phyloP scores from a whole-genome alignment of 2,797 vertebrate genomes.

The Chaunax sp. region DNA sequence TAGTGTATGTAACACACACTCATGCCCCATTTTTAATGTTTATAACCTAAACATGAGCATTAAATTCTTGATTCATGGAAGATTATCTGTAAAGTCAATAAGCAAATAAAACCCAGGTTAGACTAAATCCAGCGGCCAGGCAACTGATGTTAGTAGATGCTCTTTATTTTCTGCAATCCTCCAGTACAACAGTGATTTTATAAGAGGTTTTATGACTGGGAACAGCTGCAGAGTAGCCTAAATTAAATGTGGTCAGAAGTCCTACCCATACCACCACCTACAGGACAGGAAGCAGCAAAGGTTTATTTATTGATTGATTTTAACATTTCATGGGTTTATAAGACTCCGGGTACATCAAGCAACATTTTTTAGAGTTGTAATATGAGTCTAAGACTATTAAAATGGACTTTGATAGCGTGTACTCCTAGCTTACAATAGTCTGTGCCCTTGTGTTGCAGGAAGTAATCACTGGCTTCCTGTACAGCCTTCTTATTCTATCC shows the following conservation, averaged over 20 bases:
- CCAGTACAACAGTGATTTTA: constrained; percentile 11
- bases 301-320: too few relatives aligned
- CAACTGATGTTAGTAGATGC: neutral
- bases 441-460: constrained; percentile 85
- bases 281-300: constrained; percentile 2
- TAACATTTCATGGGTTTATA: too few relatives aligned
- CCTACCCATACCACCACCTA: neutral
- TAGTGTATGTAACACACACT: neutral
- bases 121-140: constrained; percentile 18
- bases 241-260: neutral
- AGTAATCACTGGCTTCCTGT: constrained; percentile 94
- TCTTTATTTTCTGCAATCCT: constrained; percentile 3
- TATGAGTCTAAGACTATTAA: neutral
- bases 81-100: constrained; percentile 14
- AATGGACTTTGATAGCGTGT: neutral
- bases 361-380: neutral
- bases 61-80: neutral
- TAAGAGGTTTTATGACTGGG: neutral
- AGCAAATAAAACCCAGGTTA: constrained; percentile 21
- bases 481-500: constrained; percentile 90
- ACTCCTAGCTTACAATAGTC: neutral
- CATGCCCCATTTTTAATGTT: neutral
- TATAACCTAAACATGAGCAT: neutral
- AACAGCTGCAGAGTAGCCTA: too few relatives aligned
- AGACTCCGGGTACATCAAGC: too few relatives aligned